Base-by-base conservation (phyloP, 2,888 invertebrate species). In the Mamestra brassicae region DNA sequence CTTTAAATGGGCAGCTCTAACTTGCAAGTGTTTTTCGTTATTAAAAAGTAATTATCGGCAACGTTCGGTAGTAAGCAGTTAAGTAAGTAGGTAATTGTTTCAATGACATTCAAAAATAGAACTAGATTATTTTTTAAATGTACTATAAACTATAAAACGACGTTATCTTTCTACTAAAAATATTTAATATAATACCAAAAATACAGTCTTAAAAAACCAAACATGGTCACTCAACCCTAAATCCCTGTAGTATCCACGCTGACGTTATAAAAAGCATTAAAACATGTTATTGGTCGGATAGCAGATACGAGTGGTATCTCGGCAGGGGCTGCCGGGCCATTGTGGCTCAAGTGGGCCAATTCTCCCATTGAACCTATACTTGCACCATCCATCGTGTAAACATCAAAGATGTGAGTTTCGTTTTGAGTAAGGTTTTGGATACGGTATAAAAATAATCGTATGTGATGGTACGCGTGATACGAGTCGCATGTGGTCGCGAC, bases 341-440 rank as follows among this genome's bases (percentile, higher is more conserved):
- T 96, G 95, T 95, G 90, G 81, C 82, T 94, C 90, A 83, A 96
- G 96, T 95, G 93, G 96, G 94, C 96, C 95, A 96, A 96, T 96
- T 95, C 95, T 93, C 93, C 93, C 93, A 96, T 96, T 95, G 91
- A 96, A 87, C 89, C 87, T 87, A 84, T 92, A 92, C 94, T 95
- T 93, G 92, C 90, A 88, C 95, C 94, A 94, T 95, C 93, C 93
- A 92, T 89, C 93, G 89, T 91, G 95, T 96, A 96, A 96, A 96
- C 95, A 96, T 88, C 84, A 38, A 26, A 34, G 89, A 90, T 85
- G 84, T 83, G 42, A 50, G 74, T 77, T 75, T 17, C n/a, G 4
- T 8, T 61, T 38, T 67, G 62, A 64, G 50, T 68, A 55, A 60
- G 58, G 47, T 61, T 47, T 10, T 91, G 91, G 94, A 95, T 91